Evolutionary conservation across 2,797 vertebrate species (phyloP).

Genomic region (Ctenopoma multispine): DNA sequence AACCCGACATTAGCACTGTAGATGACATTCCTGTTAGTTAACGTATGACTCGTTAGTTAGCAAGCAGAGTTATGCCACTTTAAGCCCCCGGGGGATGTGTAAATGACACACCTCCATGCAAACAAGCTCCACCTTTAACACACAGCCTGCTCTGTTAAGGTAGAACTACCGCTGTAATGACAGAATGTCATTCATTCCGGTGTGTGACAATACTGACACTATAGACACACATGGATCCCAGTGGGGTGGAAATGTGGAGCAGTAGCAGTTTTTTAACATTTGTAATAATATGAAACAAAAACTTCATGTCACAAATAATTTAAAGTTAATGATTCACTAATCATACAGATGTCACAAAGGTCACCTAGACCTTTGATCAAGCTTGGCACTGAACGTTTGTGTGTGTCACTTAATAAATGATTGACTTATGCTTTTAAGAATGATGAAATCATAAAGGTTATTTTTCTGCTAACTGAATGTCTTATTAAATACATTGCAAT

Average conservation of each 20-base stretch:
- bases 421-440: background rate
- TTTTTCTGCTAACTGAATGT: background rate
- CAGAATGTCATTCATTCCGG: background rate
- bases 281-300: background rate
- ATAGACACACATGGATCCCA: background rate
- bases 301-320: background rate
- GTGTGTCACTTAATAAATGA: background rate
- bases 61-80: slow-evolving; percentile 2
- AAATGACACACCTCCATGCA: slow-evolving; percentile 26
- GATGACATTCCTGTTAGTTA: slow-evolving; percentile 35
- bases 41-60: slow-evolving; percentile 9
- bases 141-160: slow-evolving; percentile 11
- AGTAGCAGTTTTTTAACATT: background rate
- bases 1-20: background rate
- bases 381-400: background rate
- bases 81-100: background rate
- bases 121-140: slow-evolving; percentile 29
- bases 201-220: background rate
- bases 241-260: background rate
- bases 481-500: no score
- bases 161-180: background rate
- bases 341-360: background rate
- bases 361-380: background rate
- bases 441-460: background rate
- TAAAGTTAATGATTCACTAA: slow-evolving; percentile 1